Evolutionary conservation across 1,140 invertebrate species (phyloP), one percentile per base, ranked within the genome.

Genomic region (Drosophila sp.): DNA sequence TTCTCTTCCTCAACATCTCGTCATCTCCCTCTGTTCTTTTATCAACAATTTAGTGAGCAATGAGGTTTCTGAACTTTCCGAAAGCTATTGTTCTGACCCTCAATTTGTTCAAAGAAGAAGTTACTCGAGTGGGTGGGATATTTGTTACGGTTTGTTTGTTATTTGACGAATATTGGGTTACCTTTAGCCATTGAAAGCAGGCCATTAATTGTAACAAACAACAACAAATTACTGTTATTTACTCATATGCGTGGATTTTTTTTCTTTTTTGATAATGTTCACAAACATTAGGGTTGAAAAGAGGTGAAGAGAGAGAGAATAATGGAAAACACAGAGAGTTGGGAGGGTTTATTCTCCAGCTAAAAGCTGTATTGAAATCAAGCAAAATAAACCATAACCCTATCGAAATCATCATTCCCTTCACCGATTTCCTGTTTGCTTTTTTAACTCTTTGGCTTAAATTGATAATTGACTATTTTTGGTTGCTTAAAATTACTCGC

Each of bases 41-140:
- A 63, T 69, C 65, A 58, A 69, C 71, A 63, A 50, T 83, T 69
- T 66, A 33, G 55, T 70, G 66, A 72, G 75, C 82, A 89, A 87
- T 89, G 67, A 70, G 84, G 70, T 86, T 79, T 71, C 79, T 77
- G 83, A 83, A 87, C 84, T 70, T 78, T 29, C 23, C 50, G 3
- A 60, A 11, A 17, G 60, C 60, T 62, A 44, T 62, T 47, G 30
- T 47, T 62, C 40, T 50, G 60, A 17, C n/a, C n/a, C 60, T 55
- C n/a, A 30, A 63, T 61, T 77, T 77, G 73, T 73, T 76, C 75
- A 77, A 76, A 71, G 10, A 41, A 62, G 72, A 57, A 62, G 64
- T 57, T 30, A 3, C 32, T 58, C 11, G 32, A 38, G 75, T 77
- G 75, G 75, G 67, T 61, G 67, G 74, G 5, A 17, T 44, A 8